Base-by-base conservation (phyloP, 2,113 vertebrate genomes). In the Paratilapia polleni region DNA sequence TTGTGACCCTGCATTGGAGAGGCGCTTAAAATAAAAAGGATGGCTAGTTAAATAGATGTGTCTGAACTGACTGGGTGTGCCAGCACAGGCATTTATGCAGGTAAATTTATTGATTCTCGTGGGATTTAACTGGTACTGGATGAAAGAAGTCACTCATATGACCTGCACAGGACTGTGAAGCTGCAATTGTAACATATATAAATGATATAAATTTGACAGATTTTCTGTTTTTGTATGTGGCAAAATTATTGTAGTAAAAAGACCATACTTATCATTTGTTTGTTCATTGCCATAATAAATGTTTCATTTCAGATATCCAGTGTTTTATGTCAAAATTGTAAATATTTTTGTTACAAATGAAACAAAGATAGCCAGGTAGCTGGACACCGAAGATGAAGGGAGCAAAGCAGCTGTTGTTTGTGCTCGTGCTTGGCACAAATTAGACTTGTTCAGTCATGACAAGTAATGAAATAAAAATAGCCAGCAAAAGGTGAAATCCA, bases 371-470 rank as follows among this genome's bases (percentile, higher is more conserved):
- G 6, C 12, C 49, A 3, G 49, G 24, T 49, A 70, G 24, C 66
- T 26, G 49, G 28, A 31, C 28, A 31, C 3, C 28, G 4, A 3
- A 49, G 26, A 49, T 1, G 57, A 60, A 6, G 6, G 11, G 47
- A 56, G 66, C 6, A 22, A 43, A 38, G 24, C 38, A 34, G 34
- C 17, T 12, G 13, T 20, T 70, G 43, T 49, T 70, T 28, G 66
- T 20, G 43, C 13, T 66, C 15, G 41, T 24, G 15, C 43, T 4
- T 31, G 28, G 28, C 28, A 31, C 28, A 31, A 61, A 79, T 68
- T 87, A 28, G 11, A 43, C 49, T 62, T 62, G 59, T 59, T 76
- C 49, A 56, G 56, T 66, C 78, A 31, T 68, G 63, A 63, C 64
- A 22, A 36, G 47, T 19, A 81, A 43, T 54, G 54, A 73, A 73